These are phyloP conservation scores for Acanthopleura granulata DNA, from an alignment of 2,888 invertebrate genomes.

Conservation along the genomic window DNA sequence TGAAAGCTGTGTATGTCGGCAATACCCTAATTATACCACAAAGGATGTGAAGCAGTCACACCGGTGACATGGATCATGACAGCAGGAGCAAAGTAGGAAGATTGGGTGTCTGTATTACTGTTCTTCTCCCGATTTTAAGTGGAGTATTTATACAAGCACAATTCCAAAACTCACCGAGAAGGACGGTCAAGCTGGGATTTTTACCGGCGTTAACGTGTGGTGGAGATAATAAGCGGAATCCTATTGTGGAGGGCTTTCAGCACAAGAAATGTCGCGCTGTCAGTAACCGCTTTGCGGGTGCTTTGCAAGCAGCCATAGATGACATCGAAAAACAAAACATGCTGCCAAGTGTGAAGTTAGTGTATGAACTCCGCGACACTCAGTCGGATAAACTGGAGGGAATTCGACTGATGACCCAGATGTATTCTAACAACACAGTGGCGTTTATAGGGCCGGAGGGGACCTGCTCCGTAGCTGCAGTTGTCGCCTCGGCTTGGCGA, in stretches of 20 bases:
- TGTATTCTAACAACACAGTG: slow-evolving; percentile 75
- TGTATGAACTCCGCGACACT: slow-evolving; percentile 41
- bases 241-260: not conserved
- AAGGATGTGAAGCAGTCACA: too few relatives aligned
- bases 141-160: not conserved
- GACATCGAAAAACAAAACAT: slow-evolving; percentile 41
- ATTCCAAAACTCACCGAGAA: not conserved
- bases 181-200: slow-evolving; percentile 39
- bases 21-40: too few relatives aligned
- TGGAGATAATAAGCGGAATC: slow-evolving; percentile 36
- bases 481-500: slow-evolving; percentile 91
- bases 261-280: slow-evolving; percentile 5
- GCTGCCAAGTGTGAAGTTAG: slow-evolving; percentile 36
- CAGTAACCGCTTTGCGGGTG: slow-evolving; percentile 43
- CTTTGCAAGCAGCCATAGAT: slow-evolving; percentile 52
- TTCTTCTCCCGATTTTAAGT: not conserved
- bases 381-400: slow-evolving; percentile 36
- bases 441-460: slow-evolving; percentile 97
- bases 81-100: not conserved
- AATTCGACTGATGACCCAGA: slow-evolving; percentile 47
- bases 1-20: too few relatives aligned
- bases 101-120: not conserved
- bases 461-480: slow-evolving; percentile 90
- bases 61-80: too few relatives aligned
- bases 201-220: slow-evolving; percentile 31